These are phyloP conservation scores for Frankliniella fusca DNA, from an alignment of 2,888 invertebrate species.

Conservation along the genomic window DNA sequence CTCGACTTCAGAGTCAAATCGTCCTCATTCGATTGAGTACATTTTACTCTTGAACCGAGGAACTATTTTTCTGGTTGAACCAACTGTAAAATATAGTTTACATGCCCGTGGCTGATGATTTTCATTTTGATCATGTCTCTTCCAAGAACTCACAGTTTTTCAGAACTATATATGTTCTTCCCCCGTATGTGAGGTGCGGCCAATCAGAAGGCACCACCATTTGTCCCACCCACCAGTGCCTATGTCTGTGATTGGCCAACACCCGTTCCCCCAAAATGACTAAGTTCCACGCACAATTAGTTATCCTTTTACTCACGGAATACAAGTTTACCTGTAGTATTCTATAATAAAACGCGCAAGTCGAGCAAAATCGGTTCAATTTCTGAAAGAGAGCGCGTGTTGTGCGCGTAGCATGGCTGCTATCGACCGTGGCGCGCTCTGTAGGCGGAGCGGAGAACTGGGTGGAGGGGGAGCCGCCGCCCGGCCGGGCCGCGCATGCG, in stretches of 20 bases:
- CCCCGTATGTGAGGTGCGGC: background rate
- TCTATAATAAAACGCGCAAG: background rate
- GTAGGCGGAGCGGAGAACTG: constrained; percentile 18
- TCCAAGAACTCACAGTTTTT: too few species aligned
- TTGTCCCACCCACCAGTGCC: background rate
- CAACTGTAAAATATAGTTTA: too few species aligned
- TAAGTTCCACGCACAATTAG: too few species aligned
- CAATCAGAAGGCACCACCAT: background rate
- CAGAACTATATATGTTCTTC: background rate
- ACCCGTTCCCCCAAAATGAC: too few species aligned
- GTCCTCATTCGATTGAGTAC: too few species aligned
- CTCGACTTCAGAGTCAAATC: too few species aligned
- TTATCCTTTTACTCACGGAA: background rate
- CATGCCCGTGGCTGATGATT: too few species aligned
- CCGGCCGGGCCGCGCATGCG: background rate
- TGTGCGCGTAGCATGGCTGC: background rate
- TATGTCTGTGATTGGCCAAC: background rate
- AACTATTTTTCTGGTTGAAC: too few species aligned
- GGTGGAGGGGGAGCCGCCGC: background rate
- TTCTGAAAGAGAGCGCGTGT: background rate
- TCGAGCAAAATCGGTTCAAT: background rate
- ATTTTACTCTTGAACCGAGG: too few species aligned
- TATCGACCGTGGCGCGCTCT: constrained; percentile 12
- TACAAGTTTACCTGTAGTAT: background rate
- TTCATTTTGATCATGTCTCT: too few species aligned